phyloP scores from a whole-genome alignment of 23 tunicate species.

The Diplosoma virens region DNA sequence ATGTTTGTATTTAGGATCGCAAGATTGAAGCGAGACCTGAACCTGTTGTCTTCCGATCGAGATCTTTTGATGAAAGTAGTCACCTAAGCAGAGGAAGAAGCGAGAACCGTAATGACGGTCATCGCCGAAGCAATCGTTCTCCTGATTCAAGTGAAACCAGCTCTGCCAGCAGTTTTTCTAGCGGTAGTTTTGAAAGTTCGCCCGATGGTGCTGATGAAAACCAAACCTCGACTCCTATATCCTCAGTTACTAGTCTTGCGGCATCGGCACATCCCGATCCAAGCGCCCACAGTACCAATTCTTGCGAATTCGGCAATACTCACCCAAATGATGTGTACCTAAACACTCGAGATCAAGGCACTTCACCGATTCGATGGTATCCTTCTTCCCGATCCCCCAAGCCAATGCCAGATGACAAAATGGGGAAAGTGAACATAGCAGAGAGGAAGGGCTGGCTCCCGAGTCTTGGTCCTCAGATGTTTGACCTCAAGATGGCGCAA shows the following conservation, averaged over 20 bases:
- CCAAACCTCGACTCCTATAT: neutral
- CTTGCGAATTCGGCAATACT: neutral
- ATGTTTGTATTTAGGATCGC: too few relatives aligned
- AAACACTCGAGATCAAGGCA: constrained; percentile 36
- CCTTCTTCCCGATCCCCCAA: constrained; percentile 27
- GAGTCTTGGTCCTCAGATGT: constrained; percentile 92
- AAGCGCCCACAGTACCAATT: neutral
- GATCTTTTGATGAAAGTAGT: neutral
- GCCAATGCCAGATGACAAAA: neutral
- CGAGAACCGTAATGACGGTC: too few relatives aligned
- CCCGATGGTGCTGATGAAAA: neutral
- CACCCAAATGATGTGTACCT: constrained; percentile 16
- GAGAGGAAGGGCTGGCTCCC: constrained; percentile 85
- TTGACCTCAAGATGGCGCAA: constrained; percentile 28
- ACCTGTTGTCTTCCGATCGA: neutral
- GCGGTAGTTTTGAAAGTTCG: too few relatives aligned
- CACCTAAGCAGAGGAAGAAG: constrained; percentile 28
- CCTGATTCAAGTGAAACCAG: too few relatives aligned
- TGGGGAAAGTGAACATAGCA: constrained; percentile 58
- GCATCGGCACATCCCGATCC: neutral
- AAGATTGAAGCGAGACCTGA: constrained; percentile 23
- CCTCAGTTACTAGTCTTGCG: neutral
- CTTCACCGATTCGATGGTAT: constrained; percentile 85
- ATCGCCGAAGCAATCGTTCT: too few relatives aligned
- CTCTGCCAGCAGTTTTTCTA: too few relatives aligned